Evolutionary conservation across 1,140 invertebrate species (phyloP).

Genomic region (Drosophila gunungcola): DNA sequence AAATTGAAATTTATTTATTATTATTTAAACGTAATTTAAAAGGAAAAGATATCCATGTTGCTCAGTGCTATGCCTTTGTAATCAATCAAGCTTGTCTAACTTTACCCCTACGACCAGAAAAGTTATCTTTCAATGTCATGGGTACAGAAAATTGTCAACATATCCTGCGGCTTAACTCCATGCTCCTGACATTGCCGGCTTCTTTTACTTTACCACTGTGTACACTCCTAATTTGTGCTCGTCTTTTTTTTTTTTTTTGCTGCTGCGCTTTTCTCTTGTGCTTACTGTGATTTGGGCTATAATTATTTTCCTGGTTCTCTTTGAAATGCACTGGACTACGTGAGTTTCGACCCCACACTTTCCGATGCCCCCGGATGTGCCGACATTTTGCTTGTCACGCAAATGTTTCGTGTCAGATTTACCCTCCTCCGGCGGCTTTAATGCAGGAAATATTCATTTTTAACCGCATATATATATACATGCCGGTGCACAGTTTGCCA

Average conservation of each 20-base stretch:
- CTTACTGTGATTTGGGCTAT: constrained; percentile 57
- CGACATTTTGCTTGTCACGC: constrained; percentile 71
- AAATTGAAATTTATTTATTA: no score
- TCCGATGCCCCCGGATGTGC: constrained; percentile 20
- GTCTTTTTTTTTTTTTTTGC: not conserved
- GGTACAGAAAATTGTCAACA: constrained; percentile 2
- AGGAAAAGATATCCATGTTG: not conserved
- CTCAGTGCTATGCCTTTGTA: not conserved
- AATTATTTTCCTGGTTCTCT: constrained; percentile 61
- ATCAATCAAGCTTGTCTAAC: constrained; percentile 10
- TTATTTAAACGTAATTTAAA: no score
- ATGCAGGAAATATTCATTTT: constrained; percentile 38
- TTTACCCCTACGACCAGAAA: not conserved
- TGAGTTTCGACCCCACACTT: not conserved
- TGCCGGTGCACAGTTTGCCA: constrained; percentile 13
- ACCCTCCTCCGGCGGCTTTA: constrained; percentile 57
- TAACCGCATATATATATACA: constrained; percentile 29
- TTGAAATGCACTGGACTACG: constrained; percentile 30
- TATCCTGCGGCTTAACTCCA: constrained; percentile 15
- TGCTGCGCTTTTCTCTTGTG: constrained; percentile 7
- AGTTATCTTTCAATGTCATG: constrained; percentile 59
- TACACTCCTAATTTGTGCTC: constrained; percentile 46
- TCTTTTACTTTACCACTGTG: constrained; percentile 4
- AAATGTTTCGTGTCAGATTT: constrained; percentile 79
- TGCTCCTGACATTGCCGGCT: constrained; percentile 40